Evolutionary conservation across 1,140 invertebrate genomes (phyloP).

Genomic region (Saccostrea echinata): DNA sequence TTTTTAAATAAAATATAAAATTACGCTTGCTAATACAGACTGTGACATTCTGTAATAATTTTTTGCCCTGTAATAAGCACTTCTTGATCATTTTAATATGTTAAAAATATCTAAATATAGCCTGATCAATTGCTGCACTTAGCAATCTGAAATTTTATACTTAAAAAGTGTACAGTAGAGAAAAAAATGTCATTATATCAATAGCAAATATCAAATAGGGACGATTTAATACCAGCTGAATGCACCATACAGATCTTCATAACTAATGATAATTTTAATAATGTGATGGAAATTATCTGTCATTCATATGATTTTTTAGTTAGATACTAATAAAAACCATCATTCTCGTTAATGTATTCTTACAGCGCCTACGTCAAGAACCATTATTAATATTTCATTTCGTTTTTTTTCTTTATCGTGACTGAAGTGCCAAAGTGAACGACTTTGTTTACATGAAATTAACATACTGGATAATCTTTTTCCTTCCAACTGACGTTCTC

Average conservation of each 20-base stretch:
- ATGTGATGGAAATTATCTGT: background rate
- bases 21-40: too few relatives aligned
- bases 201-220: too few relatives aligned
- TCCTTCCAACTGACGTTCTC: background rate
- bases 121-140: too few relatives aligned
- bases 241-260: background rate
- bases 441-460: constrained; percentile 30
- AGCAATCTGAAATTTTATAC: too few relatives aligned
- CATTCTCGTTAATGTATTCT: background rate
- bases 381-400: constrained; percentile 32
- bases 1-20: too few relatives aligned
- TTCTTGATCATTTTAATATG: too few relatives aligned
- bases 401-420: background rate
- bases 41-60: too few relatives aligned
- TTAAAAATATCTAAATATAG: too few relatives aligned
- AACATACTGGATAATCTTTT: background rate
- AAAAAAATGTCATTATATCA: too few relatives aligned
- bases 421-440: background rate
- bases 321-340: background rate
- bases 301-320: background rate
- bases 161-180: too few relatives aligned
- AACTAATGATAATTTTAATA: background rate
- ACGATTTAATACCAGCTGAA: background rate
- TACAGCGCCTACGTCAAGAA: background rate
- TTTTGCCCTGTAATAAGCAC: too few relatives aligned